Base-by-base conservation (phyloP, 2,797 vertebrate species). In the Poecilia gillii region DNA sequence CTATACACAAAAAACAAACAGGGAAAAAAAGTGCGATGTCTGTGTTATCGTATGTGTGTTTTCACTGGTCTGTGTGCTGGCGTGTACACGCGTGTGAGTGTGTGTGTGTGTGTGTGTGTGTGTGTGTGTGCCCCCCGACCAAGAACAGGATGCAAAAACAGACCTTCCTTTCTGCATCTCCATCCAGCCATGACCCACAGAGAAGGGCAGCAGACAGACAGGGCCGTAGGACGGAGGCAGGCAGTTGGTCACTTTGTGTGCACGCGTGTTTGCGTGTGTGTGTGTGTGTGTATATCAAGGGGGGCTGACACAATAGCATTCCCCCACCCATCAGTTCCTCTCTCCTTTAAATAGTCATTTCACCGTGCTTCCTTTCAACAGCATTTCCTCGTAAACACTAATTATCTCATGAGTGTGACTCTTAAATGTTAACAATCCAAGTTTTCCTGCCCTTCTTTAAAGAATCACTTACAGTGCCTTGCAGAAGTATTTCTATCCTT, bases 111-210 rank as follows among this genome's bases (percentile, higher is more conserved):
- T 49, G 59, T 72, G n/a, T 72, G 64, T 49, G 59, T 72, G n/a
- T 85, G 85, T 75, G 80, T 85, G 86, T 75, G 80, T 85, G 87
- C 81, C 83, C 87, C 87, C 83, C 88, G 91, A 91, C 88, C 89
- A 91, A 85, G 87, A 87, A 88, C 91, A 90, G 89, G 91, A 92
- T 92, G 92, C 88, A 89, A 93, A 95, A 95, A 95, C 95, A 95
- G 94, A 90, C 90, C 90, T 88, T 91, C 87, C 91, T 95, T 95
- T 96, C 91, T 95, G 87, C 91, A 92, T 89, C 88, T 93, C 92
- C 90, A 93, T 91, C 92, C 93, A 96, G 91, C 93, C 93, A 93
- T 95, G 94, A 94, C 93, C 93, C 87, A 83, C 83, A 74, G 84
- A 82, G 84, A 83, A 90, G 91, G 92, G 89, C 90, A 90, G 91